Evolutionary conservation across 1,140 invertebrate species (phyloP), one percentile per base, ranked within the genome.

Genomic region (Papilio polyxenes): DNA sequence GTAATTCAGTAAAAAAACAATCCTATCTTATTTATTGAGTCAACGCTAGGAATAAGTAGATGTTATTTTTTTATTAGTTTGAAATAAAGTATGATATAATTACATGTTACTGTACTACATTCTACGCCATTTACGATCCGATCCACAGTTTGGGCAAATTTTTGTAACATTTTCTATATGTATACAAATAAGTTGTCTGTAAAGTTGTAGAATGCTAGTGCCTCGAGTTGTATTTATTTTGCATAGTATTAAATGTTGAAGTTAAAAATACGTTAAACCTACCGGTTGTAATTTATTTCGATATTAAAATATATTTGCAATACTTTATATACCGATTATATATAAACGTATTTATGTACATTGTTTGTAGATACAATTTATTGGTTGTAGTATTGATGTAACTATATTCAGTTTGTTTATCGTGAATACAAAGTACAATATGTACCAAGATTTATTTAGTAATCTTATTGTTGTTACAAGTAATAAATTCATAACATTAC

Each of bases 51-150:
- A 65, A 48, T 80, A 69, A 80, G 56, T 80, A 80, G 40, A 69
- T 80, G n/a, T 56, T 76, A 51, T 77, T 53, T 37, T 77, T 40
- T 51, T 78, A 31, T 78, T 78, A 59, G 37, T 40, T 56, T 40
- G 37, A 40, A 79, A 40, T 79, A 59, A 48, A 37, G 15, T 76
- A 62, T 37, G 13, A 31, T 65, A 65, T 6, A 11, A 37, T 77
- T 15, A 53, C 23, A 31, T 59, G n/a, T 79, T 59, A 79, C 44
- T 69, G 78, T 69, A 80, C 78, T 80, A 80, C 76, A 56, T 79
- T 79, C 78, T 80, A 80, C 48, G 78, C 78, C 56, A 69, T 80
- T 69, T 65, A 80, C 78, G 56, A 69, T 80, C 78, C 78, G 78
- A 65, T 80, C 78, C 78, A 69, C 78, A 48, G 13, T 69, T 40